Conservation (phyloP, 2,888 invertebrate species). For the Ferdinandea cuprea region DNA sequence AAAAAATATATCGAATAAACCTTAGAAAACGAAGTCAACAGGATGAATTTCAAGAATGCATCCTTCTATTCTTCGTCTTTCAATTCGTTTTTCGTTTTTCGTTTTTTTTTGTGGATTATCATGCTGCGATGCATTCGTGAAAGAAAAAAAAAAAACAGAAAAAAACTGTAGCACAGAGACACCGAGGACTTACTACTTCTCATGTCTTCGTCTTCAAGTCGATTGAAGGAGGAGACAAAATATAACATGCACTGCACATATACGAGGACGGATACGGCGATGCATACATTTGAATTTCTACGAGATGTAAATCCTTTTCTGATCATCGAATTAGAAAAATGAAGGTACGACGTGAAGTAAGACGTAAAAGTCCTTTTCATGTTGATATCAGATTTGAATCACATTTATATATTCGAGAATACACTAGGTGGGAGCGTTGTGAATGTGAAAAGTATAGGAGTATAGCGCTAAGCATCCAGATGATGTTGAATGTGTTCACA, state of each 20-base stretch:
- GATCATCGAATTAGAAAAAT: conserved; percentile 71
- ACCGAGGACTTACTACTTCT: too few relatives aligned
- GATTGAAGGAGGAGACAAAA: conserved; percentile 8
- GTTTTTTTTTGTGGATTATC: conserved; percentile 10
- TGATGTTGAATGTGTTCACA: conserved; percentile 45
- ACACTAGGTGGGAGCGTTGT: conserved; percentile 1
- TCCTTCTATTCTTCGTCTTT: conserved; percentile 17
- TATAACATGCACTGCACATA: conserved; percentile 5
- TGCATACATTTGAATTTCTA: conserved; percentile 55
- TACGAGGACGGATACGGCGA: too few relatives aligned
- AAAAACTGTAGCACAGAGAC: conserved; percentile 44
- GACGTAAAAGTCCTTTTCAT: conserved; percentile 67
- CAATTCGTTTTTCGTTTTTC: conserved; percentile 1
- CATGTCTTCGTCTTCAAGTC: conserved; percentile 15
- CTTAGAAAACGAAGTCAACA: conserved; percentile 66
- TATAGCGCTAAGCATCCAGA: conserved; percentile 5
- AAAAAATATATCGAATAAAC: conserved; percentile 61
- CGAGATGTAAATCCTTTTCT: conserved; percentile 68
- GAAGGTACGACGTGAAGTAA: conserved; percentile 58
- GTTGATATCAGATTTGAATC: conserved; percentile 69
- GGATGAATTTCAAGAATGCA: conserved; percentile 56
- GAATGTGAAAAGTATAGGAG: background rate
- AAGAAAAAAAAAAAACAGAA: too few relatives aligned
- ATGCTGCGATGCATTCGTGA: conserved; percentile 38
- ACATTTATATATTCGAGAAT: conserved; percentile 30